Evolutionary conservation across 2,797 vertebrate species (phyloP), one percentile per base, ranked within the genome.

Genomic region (Poeciliopsis infans): DNA sequence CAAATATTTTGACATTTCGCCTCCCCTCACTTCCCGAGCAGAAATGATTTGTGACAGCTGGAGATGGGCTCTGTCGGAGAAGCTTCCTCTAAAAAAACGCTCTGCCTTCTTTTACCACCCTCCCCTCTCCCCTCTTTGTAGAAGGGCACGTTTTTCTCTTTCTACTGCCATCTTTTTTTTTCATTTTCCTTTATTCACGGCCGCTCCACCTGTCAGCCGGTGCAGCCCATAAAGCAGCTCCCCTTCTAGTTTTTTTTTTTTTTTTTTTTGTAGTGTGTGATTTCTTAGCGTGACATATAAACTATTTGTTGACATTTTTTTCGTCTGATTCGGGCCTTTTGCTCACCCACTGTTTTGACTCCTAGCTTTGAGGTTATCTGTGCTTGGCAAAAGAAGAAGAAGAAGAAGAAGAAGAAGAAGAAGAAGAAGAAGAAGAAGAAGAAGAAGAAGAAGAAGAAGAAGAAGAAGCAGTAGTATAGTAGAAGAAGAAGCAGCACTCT

Each of bases 21-120:
- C 97, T 98, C 97, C 97, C 97, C 97, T 98, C 97, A 97, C 97
- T 98, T 98, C 96, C 96, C 96, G 97, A 98, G 97, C 96, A 97
- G 97, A 98, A 97, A 98, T 98, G 97, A 97, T 98, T 97, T 97
- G 97, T 98, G 97, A 98, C 98, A 99, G 97, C 97, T 97, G 97
- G 96, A 97, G 97, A 95, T 94, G 93, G 91, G 92, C 85, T 94
- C 90, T 85, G 91, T 94, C 87, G 90, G 90, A 94, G 87, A 89
- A 94, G 92, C 91, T 92, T 93, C 92, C 90, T 93, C 91, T 88
- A 91, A 25, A 51, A 51, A 51, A 51, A 90, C 92, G 91, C 87
- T 87, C 87, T 83, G 83, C 85, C 77, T 82, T 80, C 80, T 77
- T 82, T 82, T 80, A 61, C 75, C 15, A 33, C 66, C 23, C 18